Percentiles rank a stretch among this genome's conserved stretches.
These are phyloP conservation scores for Schizopygopsis malacanthus DNA, from an alignment of 2,797 vertebrate genomes.

Conservation along the genomic window DNA sequence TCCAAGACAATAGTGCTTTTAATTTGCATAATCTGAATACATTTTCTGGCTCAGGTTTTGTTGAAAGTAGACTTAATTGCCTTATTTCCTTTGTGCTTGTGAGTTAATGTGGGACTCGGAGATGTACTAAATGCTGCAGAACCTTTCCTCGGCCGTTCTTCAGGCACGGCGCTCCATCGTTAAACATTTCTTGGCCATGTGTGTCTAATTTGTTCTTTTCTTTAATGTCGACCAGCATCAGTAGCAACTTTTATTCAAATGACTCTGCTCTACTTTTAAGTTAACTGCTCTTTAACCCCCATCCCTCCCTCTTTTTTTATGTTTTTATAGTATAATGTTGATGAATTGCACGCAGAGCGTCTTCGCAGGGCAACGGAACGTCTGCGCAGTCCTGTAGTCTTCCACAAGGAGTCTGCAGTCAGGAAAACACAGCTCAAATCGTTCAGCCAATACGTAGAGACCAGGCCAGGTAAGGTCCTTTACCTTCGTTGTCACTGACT, in stretches of 20 bases:
- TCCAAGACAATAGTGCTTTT: slow-evolving; percentile 84
- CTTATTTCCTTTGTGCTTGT: slow-evolving; percentile 73
- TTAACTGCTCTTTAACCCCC: slow-evolving; percentile 34
- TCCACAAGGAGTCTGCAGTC: slow-evolving; percentile 93
- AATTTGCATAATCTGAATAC: slow-evolving; percentile 87
- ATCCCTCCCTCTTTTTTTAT: slow-evolving; percentile 30
- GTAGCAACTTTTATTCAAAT: slow-evolving; percentile 46
- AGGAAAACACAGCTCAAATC: slow-evolving; percentile 98
- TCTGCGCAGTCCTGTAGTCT: slow-evolving; percentile 91
- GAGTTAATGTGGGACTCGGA: slow-evolving; percentile 62
- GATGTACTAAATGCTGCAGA: slow-evolving; percentile 52
- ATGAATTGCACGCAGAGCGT: slow-evolving; percentile 88
- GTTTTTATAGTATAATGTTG: slow-evolving; percentile 84
- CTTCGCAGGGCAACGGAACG: slow-evolving; percentile 88
- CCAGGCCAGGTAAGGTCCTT: slow-evolving; percentile 86
- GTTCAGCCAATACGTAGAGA: slow-evolving; percentile 97
- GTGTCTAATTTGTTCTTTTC: slow-evolving; percentile 58
- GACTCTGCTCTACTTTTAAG: slow-evolving; percentile 48
- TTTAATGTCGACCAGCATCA: slow-evolving; percentile 46
- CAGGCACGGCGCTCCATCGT: slow-evolving; percentile 49
- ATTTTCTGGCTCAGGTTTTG: slow-evolving; percentile 84
- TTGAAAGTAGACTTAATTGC: slow-evolving; percentile 87
- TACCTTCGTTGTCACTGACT: not conserved
- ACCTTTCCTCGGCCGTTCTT: slow-evolving; percentile 45
- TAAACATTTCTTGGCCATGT: slow-evolving; percentile 53